Conservation (phyloP, 2,113 vertebrate species). For the Macrotis lagotis region DNA sequence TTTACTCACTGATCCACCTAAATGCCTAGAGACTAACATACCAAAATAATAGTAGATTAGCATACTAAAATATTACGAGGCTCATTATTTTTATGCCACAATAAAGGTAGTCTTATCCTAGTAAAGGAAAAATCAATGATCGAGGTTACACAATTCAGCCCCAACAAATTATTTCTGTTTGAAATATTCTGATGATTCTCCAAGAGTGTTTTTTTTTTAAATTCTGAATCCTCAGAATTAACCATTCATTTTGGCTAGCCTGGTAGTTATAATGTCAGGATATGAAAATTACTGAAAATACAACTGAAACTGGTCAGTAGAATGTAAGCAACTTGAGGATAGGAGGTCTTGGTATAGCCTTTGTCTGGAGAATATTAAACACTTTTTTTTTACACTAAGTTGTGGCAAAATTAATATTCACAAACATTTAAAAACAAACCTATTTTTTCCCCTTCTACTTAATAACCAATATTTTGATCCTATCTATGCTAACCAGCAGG, state of each 20-base stretch:
- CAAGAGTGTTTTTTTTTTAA: not conserved
- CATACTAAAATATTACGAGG: not conserved
- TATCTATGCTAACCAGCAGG: not conserved
- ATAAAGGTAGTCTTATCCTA: not conserved
- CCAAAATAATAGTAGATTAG: not conserved
- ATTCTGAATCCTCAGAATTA: not conserved
- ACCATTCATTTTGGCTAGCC: not conserved
- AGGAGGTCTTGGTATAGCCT: not conserved
- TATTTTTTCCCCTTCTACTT: not conserved
- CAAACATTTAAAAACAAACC: not conserved
- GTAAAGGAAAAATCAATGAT: not conserved
- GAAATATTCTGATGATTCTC: not conserved
- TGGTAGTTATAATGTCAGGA: not conserved
- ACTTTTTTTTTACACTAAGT: not conserved
- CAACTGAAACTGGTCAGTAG: not conserved
- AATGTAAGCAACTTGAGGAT: not conserved
- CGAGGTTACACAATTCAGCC: not conserved
- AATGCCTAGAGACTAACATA: not conserved
- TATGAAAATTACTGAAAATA: not conserved
- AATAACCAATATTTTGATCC: not conserved
- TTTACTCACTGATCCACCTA: not conserved
- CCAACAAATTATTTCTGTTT: not conserved
- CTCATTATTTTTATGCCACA: not conserved
- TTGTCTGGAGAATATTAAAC: not conserved
- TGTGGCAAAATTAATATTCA: not conserved